Conservation (phyloP, 2,888 invertebrate genomes). For the Cybosia mesomella region DNA sequence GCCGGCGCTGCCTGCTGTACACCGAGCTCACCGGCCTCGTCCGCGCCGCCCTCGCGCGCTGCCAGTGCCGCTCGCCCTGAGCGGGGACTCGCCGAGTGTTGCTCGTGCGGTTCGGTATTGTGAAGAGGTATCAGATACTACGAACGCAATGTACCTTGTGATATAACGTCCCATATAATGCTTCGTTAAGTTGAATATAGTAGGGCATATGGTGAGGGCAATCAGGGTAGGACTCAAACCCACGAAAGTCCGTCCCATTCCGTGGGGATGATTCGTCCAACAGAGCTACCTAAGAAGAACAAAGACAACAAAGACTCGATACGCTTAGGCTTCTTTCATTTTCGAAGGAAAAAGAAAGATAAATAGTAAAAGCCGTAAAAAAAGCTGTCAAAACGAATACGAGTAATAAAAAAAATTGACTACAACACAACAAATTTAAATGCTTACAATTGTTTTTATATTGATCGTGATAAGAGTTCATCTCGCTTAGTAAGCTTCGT, state of each 20-base stretch:
- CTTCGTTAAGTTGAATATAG: too few species aligned
- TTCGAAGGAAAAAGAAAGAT: not conserved
- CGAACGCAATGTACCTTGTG: too few species aligned
- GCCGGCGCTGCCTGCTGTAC: slow-evolving; percentile 90
- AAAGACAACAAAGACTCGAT: not conserved
- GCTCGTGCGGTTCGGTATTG: too few species aligned
- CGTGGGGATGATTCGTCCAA: not conserved
- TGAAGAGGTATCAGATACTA: too few species aligned
- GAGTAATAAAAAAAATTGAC: too few species aligned
- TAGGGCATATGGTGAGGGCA: too few species aligned
- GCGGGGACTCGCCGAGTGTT: too few species aligned
- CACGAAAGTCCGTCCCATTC: not conserved
- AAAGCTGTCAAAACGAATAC: not conserved
- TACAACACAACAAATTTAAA: too few species aligned
- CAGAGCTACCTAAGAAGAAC: not conserved
- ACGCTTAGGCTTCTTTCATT: not conserved
- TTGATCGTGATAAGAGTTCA: too few species aligned
- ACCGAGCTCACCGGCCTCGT: slow-evolving; percentile 89
- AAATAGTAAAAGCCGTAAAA: not conserved
- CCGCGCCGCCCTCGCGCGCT: slow-evolving; percentile 60
- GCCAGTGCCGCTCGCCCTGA: slow-evolving; percentile 34
- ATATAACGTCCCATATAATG: too few species aligned
- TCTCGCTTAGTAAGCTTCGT: too few species aligned
- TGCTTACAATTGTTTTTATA: too few species aligned
- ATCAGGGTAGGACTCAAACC: not conserved